Evolutionary conservation across 2,888 invertebrate species (phyloP), one percentile per base, ranked within the genome.

Genomic region (Drosophila antonietae): DNA sequence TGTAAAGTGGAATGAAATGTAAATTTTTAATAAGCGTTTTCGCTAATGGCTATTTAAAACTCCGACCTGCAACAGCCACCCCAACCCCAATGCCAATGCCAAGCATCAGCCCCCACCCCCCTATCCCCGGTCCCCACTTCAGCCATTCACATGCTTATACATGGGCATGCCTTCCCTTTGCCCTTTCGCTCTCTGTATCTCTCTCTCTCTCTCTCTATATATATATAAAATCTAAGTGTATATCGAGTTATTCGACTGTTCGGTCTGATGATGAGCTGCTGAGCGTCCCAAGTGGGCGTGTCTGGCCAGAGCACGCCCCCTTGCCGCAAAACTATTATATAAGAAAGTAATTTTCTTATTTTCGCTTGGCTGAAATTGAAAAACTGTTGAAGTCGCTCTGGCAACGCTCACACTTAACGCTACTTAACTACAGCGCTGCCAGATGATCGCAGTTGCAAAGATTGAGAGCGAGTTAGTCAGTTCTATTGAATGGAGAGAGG

Each of bases 1-100:
- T 83, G 84, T 77, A 90, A 90, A 90, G 89, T 87, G 84, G 88
- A 89, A 90, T 91, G 89, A 90, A 91, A 91, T 91, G 90, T 91
- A 91, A 91, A 91, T 91, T 91, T 91, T 91, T 91, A 91, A 91
- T 91, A 91, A 91, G 91, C 91, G 88, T 91, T 91, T 91, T 90
- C 89, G 91, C 91, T 91, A 91, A 91, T 91, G 91, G 91, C 91
- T 90, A 91, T 91, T 91, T 91, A 89, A 89, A 89, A 90, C 81
- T 88, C 83, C 82, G 78, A 83, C 73, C 72, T 70, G 74, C 71
- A 69, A 66, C 62, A 56, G 47, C 66, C 66, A 23, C 23, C 28
- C 28, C 28, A 49, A 3, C 6, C 18, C 18, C 39, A 33, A 20
- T 1, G 7, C 35, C 52, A 52, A 23, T 7, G 18, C 35, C 55